A percentile compares a stretch with the other conserved stretches of the same genome.
phyloP scores from a whole-genome alignment of 2,888 invertebrate species.

The Pollenia griseotomentosa region DNA sequence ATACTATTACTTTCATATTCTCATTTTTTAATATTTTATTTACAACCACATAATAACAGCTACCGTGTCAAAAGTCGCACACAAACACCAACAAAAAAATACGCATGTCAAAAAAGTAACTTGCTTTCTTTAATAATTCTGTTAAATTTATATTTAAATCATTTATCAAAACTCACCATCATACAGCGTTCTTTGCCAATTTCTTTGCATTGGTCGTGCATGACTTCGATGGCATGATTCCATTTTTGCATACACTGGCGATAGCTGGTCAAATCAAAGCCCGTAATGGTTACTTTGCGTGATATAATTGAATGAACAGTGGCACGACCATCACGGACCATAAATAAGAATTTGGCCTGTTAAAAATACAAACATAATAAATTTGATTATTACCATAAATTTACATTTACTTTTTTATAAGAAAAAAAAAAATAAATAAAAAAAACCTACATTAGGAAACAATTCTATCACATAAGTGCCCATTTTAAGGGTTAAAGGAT shows the following conservation, averaged over 20 bases:
- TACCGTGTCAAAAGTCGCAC: neutral
- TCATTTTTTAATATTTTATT: neutral
- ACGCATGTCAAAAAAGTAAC: neutral
- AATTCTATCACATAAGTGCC: slow-evolving; percentile 96
- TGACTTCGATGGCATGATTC: slow-evolving; percentile 97
- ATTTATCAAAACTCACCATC: slow-evolving; percentile 85
- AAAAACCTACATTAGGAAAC: slow-evolving; percentile 91
- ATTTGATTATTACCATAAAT: neutral
- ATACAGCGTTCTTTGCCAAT: slow-evolving; percentile 91
- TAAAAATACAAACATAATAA: neutral
- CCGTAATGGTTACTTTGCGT: slow-evolving; percentile 91
- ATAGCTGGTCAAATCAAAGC: slow-evolving; percentile 97
- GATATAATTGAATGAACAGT: slow-evolving; percentile 99
- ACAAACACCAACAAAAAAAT: neutral
- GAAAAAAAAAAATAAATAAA: neutral
- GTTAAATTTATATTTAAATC: neutral
- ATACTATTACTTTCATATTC: neutral
- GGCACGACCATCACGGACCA: slow-evolving; percentile 99
- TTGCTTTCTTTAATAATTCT: neutral
- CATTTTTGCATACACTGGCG: slow-evolving; percentile 98
- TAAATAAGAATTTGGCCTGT: slow-evolving; percentile 96
- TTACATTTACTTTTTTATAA: neutral
- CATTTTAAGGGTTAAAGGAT: slow-evolving; percentile 98
- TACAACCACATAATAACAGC: neutral
- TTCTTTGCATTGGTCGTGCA: slow-evolving; percentile 96